phyloP scores from a whole-genome alignment of 2,888 invertebrate genomes.

The Ochropleura leucogaster region DNA sequence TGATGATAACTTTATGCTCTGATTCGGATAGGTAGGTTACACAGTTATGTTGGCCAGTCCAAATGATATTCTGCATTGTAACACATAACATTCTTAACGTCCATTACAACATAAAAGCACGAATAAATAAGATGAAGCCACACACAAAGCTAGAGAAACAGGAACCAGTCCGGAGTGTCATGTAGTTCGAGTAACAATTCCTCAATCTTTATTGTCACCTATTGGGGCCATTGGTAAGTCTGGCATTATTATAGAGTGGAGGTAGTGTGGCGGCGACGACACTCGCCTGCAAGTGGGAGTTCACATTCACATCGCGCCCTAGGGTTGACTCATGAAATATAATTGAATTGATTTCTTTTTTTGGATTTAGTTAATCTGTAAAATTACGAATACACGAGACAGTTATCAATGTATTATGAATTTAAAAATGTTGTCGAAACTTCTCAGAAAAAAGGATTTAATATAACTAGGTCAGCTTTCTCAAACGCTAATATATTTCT shows the following conservation, averaged over 20 bases:
- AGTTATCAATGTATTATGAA: slow-evolving; percentile 15
- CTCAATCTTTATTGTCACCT: slow-evolving; percentile 66
- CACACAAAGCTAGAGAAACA: slow-evolving; percentile 42
- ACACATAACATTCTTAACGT: slow-evolving; percentile 25
- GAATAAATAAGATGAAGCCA: slow-evolving; percentile 51
- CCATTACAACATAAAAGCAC: slow-evolving; percentile 26
- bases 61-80: slow-evolving; percentile 18
- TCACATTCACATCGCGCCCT: slow-evolving; percentile 54
- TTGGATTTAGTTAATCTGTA: background rate
- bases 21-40: background rate
- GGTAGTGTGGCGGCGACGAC: slow-evolving; percentile 50
- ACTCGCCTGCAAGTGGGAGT: slow-evolving; percentile 54
- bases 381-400: background rate
- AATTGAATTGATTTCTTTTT: background rate
- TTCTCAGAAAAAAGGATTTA: slow-evolving; percentile 16
- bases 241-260: slow-evolving; percentile 60
- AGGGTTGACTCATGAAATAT: slow-evolving; percentile 60
- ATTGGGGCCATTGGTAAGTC: slow-evolving; percentile 62
- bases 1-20: background rate
- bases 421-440: slow-evolving; percentile 12
- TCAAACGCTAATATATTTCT: slow-evolving; percentile 32
- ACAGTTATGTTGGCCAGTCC: slow-evolving; percentile 12
- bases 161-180: slow-evolving; percentile 45
- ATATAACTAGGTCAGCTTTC: slow-evolving; percentile 25
- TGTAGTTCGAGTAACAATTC: slow-evolving; percentile 55